Evolutionary conservation across 2,888 invertebrate genomes (phyloP).

Genomic region (Petrolisthes manimaculis): DNA sequence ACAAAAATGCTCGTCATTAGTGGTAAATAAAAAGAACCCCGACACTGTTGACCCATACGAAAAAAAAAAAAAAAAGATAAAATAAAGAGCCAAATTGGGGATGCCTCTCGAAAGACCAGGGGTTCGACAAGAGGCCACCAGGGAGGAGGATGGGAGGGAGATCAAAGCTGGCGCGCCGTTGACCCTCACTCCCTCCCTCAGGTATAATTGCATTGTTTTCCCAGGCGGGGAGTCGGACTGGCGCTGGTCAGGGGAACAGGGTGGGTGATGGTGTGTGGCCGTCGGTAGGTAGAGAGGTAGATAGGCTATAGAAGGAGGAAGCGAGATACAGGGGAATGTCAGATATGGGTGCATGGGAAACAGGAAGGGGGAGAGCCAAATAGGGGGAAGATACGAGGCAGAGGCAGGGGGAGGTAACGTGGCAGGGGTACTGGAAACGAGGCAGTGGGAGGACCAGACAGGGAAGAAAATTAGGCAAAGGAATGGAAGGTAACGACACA

Average conservation of each 20-base stretch:
- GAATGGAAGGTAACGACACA: too few relatives aligned
- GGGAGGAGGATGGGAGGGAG: neutral
- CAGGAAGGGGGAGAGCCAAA: neutral
- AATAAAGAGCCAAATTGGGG: constrained; percentile 5
- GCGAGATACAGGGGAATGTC: neutral
- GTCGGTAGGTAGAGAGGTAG: neutral
- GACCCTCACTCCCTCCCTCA: constrained; percentile 16
- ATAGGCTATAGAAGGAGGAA: neutral
- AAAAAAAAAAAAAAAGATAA: constrained; percentile 5
- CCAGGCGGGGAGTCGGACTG: constrained; percentile 20
- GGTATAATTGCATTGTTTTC: constrained; percentile 41
- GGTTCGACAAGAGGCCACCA: too few relatives aligned
- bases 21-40: constrained; percentile 27
- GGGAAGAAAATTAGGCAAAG: too few relatives aligned
- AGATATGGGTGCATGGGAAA: neutral
- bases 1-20: constrained; percentile 6
- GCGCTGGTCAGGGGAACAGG: neutral
- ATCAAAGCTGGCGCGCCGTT: constrained; percentile 47
- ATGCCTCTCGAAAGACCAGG: neutral
- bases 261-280: constrained; percentile 2
- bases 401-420: too few relatives aligned
- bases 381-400: too few relatives aligned
- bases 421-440: too few relatives aligned
- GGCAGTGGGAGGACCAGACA: too few relatives aligned
- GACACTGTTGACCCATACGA: neutral